Evolutionary conservation across 2,113 vertebrate species (phyloP).

Genomic region (Grus americana): DNA sequence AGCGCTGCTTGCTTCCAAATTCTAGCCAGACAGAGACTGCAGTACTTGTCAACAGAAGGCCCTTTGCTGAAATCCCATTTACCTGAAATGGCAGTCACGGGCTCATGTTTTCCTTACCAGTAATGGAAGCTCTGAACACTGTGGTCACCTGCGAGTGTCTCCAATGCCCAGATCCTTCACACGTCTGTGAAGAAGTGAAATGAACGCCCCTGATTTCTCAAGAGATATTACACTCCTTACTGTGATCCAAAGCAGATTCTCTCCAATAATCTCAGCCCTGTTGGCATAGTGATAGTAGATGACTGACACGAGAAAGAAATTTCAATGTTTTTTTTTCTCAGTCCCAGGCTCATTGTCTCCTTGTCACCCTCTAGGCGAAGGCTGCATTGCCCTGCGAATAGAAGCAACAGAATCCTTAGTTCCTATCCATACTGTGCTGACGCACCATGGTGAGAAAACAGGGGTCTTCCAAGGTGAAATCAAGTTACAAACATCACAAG

Average conservation of each 20-base stretch:
- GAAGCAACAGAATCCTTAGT: slow-evolving; percentile 82
- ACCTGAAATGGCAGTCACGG: neutral
- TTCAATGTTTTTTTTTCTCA: neutral
- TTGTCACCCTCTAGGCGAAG: slow-evolving; percentile 80
- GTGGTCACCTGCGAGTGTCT: neutral
- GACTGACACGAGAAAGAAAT: neutral
- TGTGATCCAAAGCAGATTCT: neutral
- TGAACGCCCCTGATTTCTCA: neutral
- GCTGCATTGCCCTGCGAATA: slow-evolving; percentile 90
- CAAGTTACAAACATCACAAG: slow-evolving; percentile 87
- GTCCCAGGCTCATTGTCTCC: neutral
- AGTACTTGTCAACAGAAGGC: neutral
- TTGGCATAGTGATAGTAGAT: neutral
- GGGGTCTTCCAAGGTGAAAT: slow-evolving; percentile 88
- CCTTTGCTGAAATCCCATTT: neutral
- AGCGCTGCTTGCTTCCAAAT: neutral
- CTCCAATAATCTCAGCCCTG: neutral
- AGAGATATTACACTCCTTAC: neutral
- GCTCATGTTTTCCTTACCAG: neutral
- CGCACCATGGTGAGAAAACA: slow-evolving; percentile 91
- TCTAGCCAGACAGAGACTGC: neutral
- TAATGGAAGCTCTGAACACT: neutral
- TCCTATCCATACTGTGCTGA: slow-evolving; percentile 84
- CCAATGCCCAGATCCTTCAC: neutral
- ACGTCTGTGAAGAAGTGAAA: neutral